A percentile compares a stretch with the other conserved stretches of the same genome.
phyloP scores from a whole-genome alignment of 2,888 invertebrate species.

The Cacoxenus indagator region DNA sequence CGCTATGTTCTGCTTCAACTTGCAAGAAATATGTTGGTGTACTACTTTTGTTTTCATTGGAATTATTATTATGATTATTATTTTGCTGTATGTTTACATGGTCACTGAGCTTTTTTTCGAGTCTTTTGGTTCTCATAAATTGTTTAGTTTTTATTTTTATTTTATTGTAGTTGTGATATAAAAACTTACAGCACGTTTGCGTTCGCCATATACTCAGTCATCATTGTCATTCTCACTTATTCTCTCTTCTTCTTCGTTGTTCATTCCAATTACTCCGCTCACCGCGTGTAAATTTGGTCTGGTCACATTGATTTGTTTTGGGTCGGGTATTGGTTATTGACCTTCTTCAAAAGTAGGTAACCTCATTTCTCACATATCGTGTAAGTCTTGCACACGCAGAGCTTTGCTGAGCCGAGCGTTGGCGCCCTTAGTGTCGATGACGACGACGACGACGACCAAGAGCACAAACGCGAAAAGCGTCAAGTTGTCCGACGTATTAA shows the following conservation, averaged over 20 bases:
- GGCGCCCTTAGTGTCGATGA: no score
- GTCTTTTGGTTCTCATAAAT: constrained; percentile 3
- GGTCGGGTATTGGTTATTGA: constrained; percentile 68
- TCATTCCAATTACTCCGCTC: constrained; percentile 11
- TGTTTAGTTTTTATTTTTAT: background rate
- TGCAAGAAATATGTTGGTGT: constrained; percentile 38
- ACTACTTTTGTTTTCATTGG: constrained; percentile 62
- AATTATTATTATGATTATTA: constrained; percentile 31
- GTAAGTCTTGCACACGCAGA: constrained; percentile 57
- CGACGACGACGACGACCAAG: no score
- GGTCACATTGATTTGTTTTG: constrained; percentile 54
- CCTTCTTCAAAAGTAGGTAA: constrained; percentile 70
- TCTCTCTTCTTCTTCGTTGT: background rate
- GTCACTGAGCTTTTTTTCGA: constrained; percentile 56
- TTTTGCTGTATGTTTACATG: constrained; percentile 51
- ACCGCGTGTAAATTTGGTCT: no score
- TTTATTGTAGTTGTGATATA: background rate
- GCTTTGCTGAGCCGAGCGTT: no score
- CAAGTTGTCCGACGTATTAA: background rate
- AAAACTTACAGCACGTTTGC: constrained; percentile 7
- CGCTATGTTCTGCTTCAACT: background rate
- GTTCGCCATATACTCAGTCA: background rate
- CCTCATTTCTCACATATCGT: constrained; percentile 69
- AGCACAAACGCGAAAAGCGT: no score
- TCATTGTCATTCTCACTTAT: constrained; percentile 8